Base-by-base conservation (phyloP, 2,888 invertebrate species). In the Malachius bipustulatus region DNA sequence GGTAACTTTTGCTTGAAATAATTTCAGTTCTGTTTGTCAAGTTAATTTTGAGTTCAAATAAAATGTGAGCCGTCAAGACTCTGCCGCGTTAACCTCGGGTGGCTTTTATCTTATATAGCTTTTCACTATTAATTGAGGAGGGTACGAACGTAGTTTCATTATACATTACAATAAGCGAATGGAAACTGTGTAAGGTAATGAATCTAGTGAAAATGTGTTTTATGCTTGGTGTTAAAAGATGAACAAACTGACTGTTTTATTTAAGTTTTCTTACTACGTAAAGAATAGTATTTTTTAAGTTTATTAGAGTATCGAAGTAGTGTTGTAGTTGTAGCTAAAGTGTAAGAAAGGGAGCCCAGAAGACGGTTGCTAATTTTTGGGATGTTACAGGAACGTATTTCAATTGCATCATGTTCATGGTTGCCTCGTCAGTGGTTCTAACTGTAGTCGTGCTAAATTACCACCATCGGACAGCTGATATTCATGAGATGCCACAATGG, bases 351-450 rank as follows among this genome's bases (percentile, higher is more conserved):
- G 8, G 24, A 9, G 9, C 6, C 24, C 34, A 6, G 11, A 29
- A 29, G 10, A 6, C 15, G 10, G 6, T 14, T 32, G 30, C 35
- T 52, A 37, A 54, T 43, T 38, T 35, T 32, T 15, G 34, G 49
- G 51, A 48, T 50, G 46, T 56, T 56, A 40, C 55, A 52, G 94
- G 94, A 62, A 90, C 94, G 53, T 96, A 96, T 73, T 96, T 96
- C 80, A 94, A 94, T 72, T 93, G 93, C 74, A 94, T 94, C 69
- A 96, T 96, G 96, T 89, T 96, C 70, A 94, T 96, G 93, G 94
- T 94, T 68, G 93, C 94, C 41, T 89, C 93, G 45, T 94, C 94
- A 46, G 94, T 96, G 64, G 90, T 94, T 53, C 76, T 93, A 56
- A 96, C 96, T 35, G 93, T 96, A 50, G 82, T 94, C 52, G 93